phyloP scores from a whole-genome alignment of 2,797 vertebrate genomes.

The Mastacembelus armatus region DNA sequence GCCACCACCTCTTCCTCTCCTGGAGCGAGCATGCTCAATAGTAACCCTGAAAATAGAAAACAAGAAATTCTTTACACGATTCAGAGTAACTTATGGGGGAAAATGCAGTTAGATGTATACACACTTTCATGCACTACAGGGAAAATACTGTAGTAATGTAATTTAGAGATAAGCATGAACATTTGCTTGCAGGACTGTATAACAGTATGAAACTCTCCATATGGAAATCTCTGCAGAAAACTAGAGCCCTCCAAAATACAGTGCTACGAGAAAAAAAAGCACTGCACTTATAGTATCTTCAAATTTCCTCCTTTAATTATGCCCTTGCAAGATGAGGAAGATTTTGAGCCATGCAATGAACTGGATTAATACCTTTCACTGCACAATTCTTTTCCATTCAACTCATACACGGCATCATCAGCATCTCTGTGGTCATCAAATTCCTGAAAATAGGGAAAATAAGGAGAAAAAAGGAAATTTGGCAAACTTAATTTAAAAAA shows the following conservation, averaged over 20 bases:
- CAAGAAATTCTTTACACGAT: neutral
- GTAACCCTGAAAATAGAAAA: conserved; percentile 84
- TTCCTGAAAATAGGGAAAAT: conserved; percentile 77
- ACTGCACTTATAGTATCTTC: neutral
- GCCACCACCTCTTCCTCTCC: conserved; percentile 84
- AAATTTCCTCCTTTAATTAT: neutral
- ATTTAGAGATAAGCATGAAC: no score
- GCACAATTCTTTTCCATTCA: conserved; percentile 93
- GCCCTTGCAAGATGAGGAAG: neutral
- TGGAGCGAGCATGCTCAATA: conserved; percentile 93
- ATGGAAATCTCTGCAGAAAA: no score
- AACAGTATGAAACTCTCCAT: no score
- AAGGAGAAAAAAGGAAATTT: neutral
- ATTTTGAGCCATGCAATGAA: no score
- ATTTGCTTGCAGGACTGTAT: no score
- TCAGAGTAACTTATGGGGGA: no score
- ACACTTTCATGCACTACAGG: neutral
- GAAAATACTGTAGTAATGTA: no score
- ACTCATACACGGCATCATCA: conserved; percentile 93
- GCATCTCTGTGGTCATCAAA: conserved; percentile 95
- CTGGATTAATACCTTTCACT: conserved; percentile 86
- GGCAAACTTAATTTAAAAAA: neutral
- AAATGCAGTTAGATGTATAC: neutral
- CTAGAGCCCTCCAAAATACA: neutral
- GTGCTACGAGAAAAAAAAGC: no score